Evolutionary conservation across 1,140 invertebrate genomes (phyloP).

Genomic region (Schlechtendalia chinensis): DNA sequence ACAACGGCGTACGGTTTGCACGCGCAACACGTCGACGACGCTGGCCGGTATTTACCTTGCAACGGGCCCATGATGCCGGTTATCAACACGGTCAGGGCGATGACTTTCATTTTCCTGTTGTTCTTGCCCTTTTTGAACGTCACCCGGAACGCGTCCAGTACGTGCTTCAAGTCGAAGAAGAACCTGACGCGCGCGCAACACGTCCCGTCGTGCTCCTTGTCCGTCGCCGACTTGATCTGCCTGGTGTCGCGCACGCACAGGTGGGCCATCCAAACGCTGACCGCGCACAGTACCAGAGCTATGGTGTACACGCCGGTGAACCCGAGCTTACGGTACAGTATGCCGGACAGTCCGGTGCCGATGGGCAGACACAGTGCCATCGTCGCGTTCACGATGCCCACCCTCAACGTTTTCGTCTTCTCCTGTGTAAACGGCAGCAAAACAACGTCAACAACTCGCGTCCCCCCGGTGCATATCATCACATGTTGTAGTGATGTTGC

Average conservation of each 20-base stretch:
- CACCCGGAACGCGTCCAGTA: conserved; percentile 71
- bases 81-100: conserved; percentile 72
- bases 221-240: background rate
- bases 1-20: no score
- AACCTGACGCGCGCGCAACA: conserved; percentile 57
- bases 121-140: conserved; percentile 72
- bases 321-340: conserved; percentile 66
- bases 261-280: conserved; percentile 70
- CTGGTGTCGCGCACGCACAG: conserved; percentile 63
- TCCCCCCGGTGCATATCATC: no score
- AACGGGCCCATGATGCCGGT: conserved; percentile 79
- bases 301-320: conserved; percentile 76
- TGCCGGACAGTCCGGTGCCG: conserved; percentile 52
- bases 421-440: background rate
- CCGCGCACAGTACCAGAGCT: conserved; percentile 64
- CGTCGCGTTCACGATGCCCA: conserved; percentile 81
- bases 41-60: conserved; percentile 64
- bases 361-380: conserved; percentile 76
- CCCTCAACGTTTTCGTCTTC: conserved; percentile 74
- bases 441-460: no score
- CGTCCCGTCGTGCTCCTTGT: background rate
- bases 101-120: conserved; percentile 68
- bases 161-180: conserved; percentile 73
- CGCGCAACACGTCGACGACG: no score
- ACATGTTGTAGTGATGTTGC: no score